A percentile compares a stretch with the other conserved stretches of the same genome.
Evolutionary conservation across 2,888 invertebrate species (phyloP).

Genomic region (Pristionchus maxplancki): DNA sequence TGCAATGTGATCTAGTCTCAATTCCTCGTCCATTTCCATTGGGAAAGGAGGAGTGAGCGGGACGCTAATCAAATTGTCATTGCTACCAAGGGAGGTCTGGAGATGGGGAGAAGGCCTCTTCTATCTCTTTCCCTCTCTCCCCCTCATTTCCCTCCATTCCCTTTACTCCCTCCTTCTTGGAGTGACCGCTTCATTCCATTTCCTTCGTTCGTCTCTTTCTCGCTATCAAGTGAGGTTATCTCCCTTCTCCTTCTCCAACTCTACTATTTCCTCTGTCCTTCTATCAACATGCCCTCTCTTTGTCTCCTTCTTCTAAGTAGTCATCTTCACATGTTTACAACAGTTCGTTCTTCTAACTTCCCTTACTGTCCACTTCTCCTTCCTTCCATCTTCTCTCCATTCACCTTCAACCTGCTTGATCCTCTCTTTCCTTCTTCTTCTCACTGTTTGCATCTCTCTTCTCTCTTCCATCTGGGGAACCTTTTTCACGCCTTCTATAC

Average conservation of each 20-base stretch:
- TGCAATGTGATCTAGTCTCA: neutral
- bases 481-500: slow-evolving; percentile 16
- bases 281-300: neutral
- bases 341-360: slow-evolving; percentile 10
- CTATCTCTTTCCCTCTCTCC: neutral
- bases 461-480: slow-evolving; percentile 2
- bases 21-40: neutral
- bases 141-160: slow-evolving; percentile 26
- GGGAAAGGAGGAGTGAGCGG: neutral
- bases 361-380: slow-evolving; percentile 5
- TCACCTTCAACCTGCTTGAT: slow-evolving; percentile 5
- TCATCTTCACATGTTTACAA: neutral
- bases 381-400: neutral
- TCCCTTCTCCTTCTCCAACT: neutral
- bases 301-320: slow-evolving; percentile 1
- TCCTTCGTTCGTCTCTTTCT: slow-evolving; percentile 11
- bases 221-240: neutral
- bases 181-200: slow-evolving; percentile 40
- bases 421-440: slow-evolving; percentile 11
- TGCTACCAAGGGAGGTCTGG: slow-evolving; percentile 33
- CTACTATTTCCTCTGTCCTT: neutral
- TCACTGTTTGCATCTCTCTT: slow-evolving; percentile 15
- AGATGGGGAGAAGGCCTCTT: neutral
- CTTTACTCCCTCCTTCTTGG: neutral
- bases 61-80: slow-evolving; percentile 40